A percentile compares a stretch with the other conserved stretches of the same genome.
Evolutionary conservation across 2,888 invertebrate species (phyloP).

Genomic region (Physocephala rufipes): DNA sequence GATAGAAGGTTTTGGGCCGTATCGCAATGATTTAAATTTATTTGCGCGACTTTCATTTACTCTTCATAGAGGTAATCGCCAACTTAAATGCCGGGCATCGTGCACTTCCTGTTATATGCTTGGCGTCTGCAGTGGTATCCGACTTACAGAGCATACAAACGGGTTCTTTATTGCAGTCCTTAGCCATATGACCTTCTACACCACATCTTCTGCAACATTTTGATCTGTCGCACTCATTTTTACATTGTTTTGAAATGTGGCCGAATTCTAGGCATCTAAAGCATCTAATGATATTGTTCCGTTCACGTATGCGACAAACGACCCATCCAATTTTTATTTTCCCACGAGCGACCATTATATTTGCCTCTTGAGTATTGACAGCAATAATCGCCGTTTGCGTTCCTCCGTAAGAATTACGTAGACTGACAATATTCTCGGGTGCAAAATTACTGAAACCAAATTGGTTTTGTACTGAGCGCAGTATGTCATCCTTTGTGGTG

Average conservation of each 20-base stretch:
- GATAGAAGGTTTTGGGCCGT: not conserved
- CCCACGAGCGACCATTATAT: not conserved
- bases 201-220: slow-evolving; percentile 13
- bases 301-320: not conserved
- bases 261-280: slow-evolving; percentile 20
- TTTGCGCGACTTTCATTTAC: not conserved
- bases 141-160: slow-evolving; percentile 13
- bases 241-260: slow-evolving; percentile 13
- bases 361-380: not conserved
- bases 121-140: not conserved
- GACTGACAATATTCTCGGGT: not conserved
- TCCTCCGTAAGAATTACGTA: slow-evolving; percentile 9
- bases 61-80: not conserved
- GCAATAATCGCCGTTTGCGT: not conserved
- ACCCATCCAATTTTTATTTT: not conserved
- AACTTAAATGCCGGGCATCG: slow-evolving; percentile 18
- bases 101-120: not conserved
- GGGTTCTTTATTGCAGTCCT: slow-evolving; percentile 3
- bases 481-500: slow-evolving; percentile 12
- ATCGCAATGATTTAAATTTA: not conserved
- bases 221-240: not conserved
- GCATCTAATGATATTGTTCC: not conserved
- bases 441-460: not conserved
- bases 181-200: slow-evolving; percentile 24
- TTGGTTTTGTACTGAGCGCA: not conserved